Evolutionary conservation across 2,888 invertebrate species (phyloP).

Genomic region (Daptonema setosum): DNA sequence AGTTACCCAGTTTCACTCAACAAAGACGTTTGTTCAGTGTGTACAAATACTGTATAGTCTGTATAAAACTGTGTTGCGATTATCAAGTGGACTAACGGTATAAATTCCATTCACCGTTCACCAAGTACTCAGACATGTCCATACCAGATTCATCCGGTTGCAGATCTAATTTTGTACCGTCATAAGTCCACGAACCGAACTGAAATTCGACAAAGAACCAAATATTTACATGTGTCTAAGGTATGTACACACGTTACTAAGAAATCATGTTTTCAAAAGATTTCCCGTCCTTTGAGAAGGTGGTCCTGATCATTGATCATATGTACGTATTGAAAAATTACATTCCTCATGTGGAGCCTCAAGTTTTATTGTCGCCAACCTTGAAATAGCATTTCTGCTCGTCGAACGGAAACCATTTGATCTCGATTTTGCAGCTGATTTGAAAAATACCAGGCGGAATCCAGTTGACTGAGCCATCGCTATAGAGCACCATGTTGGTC

Average conservation of each 20-base stretch:
- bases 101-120: slow-evolving; percentile 16
- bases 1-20: no score
- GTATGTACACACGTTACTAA: slow-evolving; percentile 41
- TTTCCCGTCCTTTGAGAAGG: no score
- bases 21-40: no score
- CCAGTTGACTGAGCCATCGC: slow-evolving; percentile 25
- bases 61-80: not conserved
- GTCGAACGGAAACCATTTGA: slow-evolving; percentile 98
- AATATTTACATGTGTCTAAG: not conserved
- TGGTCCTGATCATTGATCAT: no score
- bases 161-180: slow-evolving; percentile 16
- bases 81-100: not conserved
- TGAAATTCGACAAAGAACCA: slow-evolving; percentile 1
- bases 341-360: no score
- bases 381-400: slow-evolving; percentile 69
- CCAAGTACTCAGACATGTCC: slow-evolving; percentile 15
- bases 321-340: no score
- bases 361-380: no score
- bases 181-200: slow-evolving; percentile 21
- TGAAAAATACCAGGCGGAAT: slow-evolving; percentile 60
- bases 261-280: no score
- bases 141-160: slow-evolving; percentile 17
- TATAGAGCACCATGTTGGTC: slow-evolving; percentile 27
- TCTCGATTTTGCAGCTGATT: slow-evolving; percentile 94
- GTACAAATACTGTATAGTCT: no score